Conservation (phyloP, 1,140 invertebrate genomes). For the Drosophila sproati region DNA sequence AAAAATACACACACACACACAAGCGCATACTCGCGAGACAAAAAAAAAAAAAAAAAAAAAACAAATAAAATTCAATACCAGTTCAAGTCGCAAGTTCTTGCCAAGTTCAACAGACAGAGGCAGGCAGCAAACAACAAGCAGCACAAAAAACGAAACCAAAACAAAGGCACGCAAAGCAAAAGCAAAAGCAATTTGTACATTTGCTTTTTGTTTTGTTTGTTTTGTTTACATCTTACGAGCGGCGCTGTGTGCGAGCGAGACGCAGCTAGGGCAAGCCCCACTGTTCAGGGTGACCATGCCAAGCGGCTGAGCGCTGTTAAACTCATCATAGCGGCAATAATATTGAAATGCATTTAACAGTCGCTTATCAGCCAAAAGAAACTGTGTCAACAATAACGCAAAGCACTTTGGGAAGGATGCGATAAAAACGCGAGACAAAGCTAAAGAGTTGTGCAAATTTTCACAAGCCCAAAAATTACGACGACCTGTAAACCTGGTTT, state of each 20-base stretch:
- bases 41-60: conserved; percentile 39
- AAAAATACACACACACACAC: conserved; percentile 26
- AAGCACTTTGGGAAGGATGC: conserved; percentile 5
- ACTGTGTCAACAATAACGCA: conserved; percentile 25
- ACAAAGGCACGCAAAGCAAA: conserved; percentile 14
- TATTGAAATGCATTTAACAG: conserved; percentile 50
- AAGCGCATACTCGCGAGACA: not conserved
- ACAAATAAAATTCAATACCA: conserved; percentile 65
- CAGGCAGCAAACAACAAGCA: conserved; percentile 28
- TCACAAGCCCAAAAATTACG: conserved; percentile 60
- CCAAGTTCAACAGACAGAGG: conserved; percentile 66
- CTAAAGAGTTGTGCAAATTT: conserved; percentile 46
- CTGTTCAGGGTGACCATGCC: conserved; percentile 42
- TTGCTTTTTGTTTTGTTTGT: conserved; percentile 17
- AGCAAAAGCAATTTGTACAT: conserved; percentile 16
- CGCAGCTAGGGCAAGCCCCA: not conserved
- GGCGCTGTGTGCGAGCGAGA: conserved; percentile 24
- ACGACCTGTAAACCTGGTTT: conserved; percentile 78
- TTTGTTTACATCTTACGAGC: conserved; percentile 13
- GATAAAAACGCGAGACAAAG: conserved; percentile 33
- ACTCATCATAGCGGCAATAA: conserved; percentile 27
- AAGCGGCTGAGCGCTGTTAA: conserved; percentile 31
- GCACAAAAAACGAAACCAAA: conserved; percentile 40
- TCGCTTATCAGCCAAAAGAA: conserved; percentile 30
- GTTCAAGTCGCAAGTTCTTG: conserved; percentile 56